phyloP scores from a whole-genome alignment of 2,797 vertebrate genomes.

The Halcyon badia region DNA sequence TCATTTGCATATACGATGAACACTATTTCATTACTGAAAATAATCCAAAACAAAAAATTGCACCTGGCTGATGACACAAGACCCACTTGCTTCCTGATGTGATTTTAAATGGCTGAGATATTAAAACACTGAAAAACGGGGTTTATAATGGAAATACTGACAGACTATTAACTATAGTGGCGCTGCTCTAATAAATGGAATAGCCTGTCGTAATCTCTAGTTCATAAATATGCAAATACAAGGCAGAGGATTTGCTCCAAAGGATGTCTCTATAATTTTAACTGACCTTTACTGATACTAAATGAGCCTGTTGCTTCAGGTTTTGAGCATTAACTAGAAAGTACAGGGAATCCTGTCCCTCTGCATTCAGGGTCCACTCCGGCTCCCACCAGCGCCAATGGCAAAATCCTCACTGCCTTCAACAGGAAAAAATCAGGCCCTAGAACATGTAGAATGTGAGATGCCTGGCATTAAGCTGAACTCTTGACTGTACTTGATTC shows the following conservation, averaged over 20 bases:
- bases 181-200: constrained; percentile 85
- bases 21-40: constrained; percentile 50
- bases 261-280: constrained; percentile 87
- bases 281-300: constrained; percentile 85
- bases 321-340: constrained; percentile 76
- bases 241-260: constrained; percentile 84
- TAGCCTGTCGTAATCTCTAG: constrained; percentile 84
- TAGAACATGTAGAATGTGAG: constrained; percentile 70
- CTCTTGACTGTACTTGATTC: constrained; percentile 75
- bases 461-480: constrained; percentile 65
- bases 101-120: constrained; percentile 83
- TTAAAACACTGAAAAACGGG: constrained; percentile 83
- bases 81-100: constrained; percentile 79
- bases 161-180: constrained; percentile 85
- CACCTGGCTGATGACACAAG: constrained; percentile 64
- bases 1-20: constrained; percentile 63
- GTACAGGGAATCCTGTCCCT: constrained; percentile 61
- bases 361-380: neutral
- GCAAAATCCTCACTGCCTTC: constrained; percentile 27
- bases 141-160: constrained; percentile 87
- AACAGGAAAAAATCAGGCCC: constrained; percentile 14
- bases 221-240: constrained; percentile 88
- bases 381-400: neutral
- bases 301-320: constrained; percentile 84
- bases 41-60: constrained; percentile 45